Percentiles rank a stretch among this genome's conserved stretches.
phyloP scores from a whole-genome alignment of 2,888 invertebrate species.

The Amorpha juglandis region DNA sequence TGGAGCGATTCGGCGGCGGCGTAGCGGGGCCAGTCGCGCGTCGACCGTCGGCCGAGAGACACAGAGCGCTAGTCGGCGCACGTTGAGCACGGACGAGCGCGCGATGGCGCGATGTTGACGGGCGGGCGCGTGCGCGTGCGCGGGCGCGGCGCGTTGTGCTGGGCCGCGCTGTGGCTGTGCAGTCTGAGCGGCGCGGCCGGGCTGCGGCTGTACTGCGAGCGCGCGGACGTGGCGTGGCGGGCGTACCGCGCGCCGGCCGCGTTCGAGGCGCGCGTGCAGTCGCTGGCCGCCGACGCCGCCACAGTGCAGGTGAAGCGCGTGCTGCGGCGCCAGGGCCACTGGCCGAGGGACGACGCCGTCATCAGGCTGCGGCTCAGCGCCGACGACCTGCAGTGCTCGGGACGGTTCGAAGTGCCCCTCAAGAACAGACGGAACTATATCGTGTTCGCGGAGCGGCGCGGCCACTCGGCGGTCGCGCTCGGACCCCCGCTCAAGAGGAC shows the following conservation, averaged over 20 bases:
- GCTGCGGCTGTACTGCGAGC: constrained; percentile 78
- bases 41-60: constrained; percentile 71
- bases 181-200: constrained; percentile 52
- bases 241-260: constrained; percentile 81
- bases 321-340: constrained; percentile 72
- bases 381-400: constrained; percentile 67
- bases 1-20: constrained; percentile 32
- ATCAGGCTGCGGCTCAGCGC: constrained; percentile 67
- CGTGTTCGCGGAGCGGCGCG: constrained; percentile 78
- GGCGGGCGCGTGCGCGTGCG: constrained; percentile 78
- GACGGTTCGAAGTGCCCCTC: constrained; percentile 78
- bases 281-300: constrained; percentile 72
- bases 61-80: constrained; percentile 51
- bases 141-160: constrained; percentile 79
- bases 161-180: constrained; percentile 73
- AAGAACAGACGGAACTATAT: constrained; percentile 76
- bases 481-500: constrained; percentile 77
- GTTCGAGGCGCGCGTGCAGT: constrained; percentile 79
- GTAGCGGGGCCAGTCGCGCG: constrained; percentile 71
- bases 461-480: constrained; percentile 75
- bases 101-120: constrained; percentile 82
- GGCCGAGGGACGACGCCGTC: constrained; percentile 72
- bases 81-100: constrained; percentile 58
- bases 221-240: constrained; percentile 82
- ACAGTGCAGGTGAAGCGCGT: constrained; percentile 75